Conservation (phyloP, 2,888 invertebrate genomes). For the Aquatica leii region DNA sequence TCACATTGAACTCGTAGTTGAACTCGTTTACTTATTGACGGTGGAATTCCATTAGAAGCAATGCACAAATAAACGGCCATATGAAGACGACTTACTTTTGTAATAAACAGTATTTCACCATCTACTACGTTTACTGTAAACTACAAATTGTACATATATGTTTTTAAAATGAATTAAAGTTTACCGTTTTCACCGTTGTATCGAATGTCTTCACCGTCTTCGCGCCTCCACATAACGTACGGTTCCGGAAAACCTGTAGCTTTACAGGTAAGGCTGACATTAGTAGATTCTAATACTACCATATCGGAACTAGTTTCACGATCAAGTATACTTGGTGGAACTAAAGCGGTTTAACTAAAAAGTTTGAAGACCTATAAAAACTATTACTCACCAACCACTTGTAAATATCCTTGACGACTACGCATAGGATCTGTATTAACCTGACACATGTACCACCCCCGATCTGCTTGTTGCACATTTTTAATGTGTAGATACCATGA, state of each 20-base stretch:
- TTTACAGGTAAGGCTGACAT: conserved; percentile 87
- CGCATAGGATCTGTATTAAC: conserved; percentile 95
- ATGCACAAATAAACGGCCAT: conserved; percentile 95
- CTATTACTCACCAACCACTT: conserved; percentile 82
- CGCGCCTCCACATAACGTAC: conserved; percentile 91
- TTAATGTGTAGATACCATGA: conserved; percentile 92
- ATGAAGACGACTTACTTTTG: conserved; percentile 88
- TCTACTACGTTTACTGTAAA: conserved; percentile 85
- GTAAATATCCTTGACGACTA: conserved; percentile 86
- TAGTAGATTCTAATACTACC: conserved; percentile 88
- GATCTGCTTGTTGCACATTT: conserved; percentile 85
- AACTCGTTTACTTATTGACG: conserved; percentile 86
- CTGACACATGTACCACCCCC: conserved; percentile 94
- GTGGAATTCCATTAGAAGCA: conserved; percentile 92
- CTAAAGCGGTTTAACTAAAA: conserved; percentile 62
- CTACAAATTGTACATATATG: conserved; percentile 16
- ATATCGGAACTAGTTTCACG: conserved; percentile 91
- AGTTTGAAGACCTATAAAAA: neutral
- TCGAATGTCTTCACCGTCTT: conserved; percentile 88
- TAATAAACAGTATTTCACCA: conserved; percentile 84
- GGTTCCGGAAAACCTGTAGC: conserved; percentile 90
- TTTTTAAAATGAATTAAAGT: conserved; percentile 13
- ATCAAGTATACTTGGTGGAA: conserved; percentile 90
- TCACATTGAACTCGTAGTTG: conserved; percentile 85
- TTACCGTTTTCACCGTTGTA: conserved; percentile 89